Conservation (phyloP, 2,888 invertebrate genomes). For the Meandrusa payeni region DNA sequence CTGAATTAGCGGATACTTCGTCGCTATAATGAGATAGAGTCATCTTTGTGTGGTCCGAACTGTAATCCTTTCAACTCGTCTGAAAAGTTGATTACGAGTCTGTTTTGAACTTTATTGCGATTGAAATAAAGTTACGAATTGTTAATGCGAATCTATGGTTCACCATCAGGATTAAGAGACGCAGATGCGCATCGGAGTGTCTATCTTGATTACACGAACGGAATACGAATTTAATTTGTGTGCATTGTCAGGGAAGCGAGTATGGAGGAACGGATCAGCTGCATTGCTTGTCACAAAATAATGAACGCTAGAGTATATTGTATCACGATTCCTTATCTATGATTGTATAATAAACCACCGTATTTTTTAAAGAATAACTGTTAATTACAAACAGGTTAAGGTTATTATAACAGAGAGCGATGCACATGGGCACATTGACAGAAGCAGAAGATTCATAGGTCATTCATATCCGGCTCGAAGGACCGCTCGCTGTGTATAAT, state of each 20-base stretch:
- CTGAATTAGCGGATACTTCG: constrained; percentile 38
- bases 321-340: too few species aligned
- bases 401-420: too few species aligned
- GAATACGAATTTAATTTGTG: constrained; percentile 68
- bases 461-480: too few species aligned
- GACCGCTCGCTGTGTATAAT: too few species aligned
- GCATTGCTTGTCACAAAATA: constrained; percentile 54
- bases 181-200: constrained; percentile 70
- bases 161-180: constrained; percentile 39
- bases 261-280: constrained; percentile 50
- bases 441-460: too few species aligned
- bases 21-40: constrained; percentile 32
- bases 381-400: too few species aligned
- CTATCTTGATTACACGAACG: constrained; percentile 66
- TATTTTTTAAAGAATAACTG: too few species aligned
- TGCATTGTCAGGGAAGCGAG: constrained; percentile 32
- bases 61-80: constrained; percentile 51
- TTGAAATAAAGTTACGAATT: constrained; percentile 37
- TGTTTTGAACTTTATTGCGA: constrained; percentile 25
- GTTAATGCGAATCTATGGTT: constrained; percentile 8
- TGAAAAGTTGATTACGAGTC: neutral
- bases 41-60: constrained; percentile 39
- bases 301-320: constrained; percentile 48
- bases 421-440: too few species aligned
- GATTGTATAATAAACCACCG: too few species aligned